Evolutionary conservation across 2,797 vertebrate genomes (phyloP), one percentile per base, ranked within the genome.

Genomic region (Poecilia picta): DNA sequence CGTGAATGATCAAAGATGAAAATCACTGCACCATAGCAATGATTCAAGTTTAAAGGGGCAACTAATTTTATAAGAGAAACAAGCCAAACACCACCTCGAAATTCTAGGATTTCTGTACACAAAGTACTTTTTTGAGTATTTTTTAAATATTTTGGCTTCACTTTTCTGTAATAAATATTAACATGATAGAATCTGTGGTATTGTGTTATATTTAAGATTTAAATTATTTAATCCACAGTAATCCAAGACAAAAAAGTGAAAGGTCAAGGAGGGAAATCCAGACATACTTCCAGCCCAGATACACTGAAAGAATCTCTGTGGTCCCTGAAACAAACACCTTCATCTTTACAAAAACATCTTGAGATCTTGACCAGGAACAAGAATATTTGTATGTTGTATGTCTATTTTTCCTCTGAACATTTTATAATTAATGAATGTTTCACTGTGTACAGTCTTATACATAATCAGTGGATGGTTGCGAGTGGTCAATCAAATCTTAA

Each of bases 1-100:
- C n/a, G 16, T 49, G 62, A 87, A 73, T 64, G 72, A 74, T 79
- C 15, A 75, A 57, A 73, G 59, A 83, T 75, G 57, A 80, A 77
- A 39, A 41, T 66, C 6, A 16, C 41, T 57, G 8, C 23, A 33
- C 45, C 16, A 39, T 45, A 33, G 75, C 47, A 70, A 31, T 43
- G 6, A 77, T 43, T 68, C 15, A 51, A 59, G 2, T 31, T 62
- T 33, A 47, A 36, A 75, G 41, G 20, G 1, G 1, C 39, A 68
- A 39, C 20, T 46, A 28, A 28, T 71, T 13, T 46, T 5, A 28
- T 45, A 39, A 66, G 8, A 39, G 18, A 68, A 68, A 68, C 10
- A 41, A 39, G 15, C 18, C 31, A 64, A 36, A 8, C 6, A 8
- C 6, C 59, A 33, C 31, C 15, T 64, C 15, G 8, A 33, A 16